A percentile compares a stretch with the other conserved stretches of the same genome.
These are phyloP conservation scores for Cepaea hortensis DNA, from an alignment of 2,888 invertebrate species.

Conservation along the genomic window DNA sequence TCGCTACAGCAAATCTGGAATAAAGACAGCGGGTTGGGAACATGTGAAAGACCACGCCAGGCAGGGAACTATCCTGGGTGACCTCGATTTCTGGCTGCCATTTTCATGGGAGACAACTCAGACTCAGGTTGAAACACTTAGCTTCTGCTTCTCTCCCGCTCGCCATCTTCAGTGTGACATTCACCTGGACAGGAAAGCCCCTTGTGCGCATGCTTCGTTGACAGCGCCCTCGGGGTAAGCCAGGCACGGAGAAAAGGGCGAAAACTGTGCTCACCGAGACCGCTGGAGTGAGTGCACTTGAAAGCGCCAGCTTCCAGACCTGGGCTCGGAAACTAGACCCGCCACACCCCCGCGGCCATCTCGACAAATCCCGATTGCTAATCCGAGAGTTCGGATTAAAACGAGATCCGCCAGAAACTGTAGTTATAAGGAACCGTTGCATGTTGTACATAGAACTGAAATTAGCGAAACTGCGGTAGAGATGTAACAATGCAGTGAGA, in stretches of 20 bases:
- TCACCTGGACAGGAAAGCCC: constrained; percentile 26
- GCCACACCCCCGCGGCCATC: background rate
- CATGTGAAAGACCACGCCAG: background rate
- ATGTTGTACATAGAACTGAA: too few species aligned
- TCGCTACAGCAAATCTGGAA: too few species aligned
- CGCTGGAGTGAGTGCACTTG: constrained; percentile 25
- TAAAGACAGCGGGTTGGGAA: too few species aligned
- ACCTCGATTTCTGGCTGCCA: background rate
- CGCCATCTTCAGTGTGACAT: constrained; percentile 34
- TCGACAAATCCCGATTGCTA: background rate
- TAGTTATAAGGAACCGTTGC: too few species aligned
- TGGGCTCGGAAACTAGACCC: constrained; percentile 15
- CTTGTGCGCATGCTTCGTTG: constrained; percentile 21
- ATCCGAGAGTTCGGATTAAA: too few species aligned
- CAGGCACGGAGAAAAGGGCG: constrained; percentile 27
- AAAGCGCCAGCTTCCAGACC: background rate
- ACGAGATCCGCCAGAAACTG: too few species aligned
- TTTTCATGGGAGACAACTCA: background rate
- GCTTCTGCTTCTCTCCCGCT: background rate
- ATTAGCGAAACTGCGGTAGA: too few species aligned
- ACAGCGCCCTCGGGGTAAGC: constrained; percentile 35
- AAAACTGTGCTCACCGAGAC: background rate
- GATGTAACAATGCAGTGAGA: too few species aligned
- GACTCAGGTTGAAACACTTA: constrained; percentile 35
- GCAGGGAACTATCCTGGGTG: background rate